Base-by-base conservation (phyloP, 2,797 vertebrate species). In the Chaetodon trifasciatus region DNA sequence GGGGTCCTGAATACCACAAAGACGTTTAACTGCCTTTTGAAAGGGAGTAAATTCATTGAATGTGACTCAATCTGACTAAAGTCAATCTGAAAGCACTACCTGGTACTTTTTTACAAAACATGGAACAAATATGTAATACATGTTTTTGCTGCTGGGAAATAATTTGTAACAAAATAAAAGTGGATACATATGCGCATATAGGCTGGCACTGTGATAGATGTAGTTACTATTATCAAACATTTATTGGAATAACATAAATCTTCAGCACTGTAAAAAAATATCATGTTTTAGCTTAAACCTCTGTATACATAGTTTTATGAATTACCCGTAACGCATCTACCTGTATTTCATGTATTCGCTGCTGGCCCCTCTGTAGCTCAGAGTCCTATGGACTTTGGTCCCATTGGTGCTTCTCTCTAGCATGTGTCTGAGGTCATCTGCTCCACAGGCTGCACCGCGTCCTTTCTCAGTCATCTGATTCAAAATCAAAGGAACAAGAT, bases 401-500 rank as follows among this genome's bases (percentile, higher is more conserved):
- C 74, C 73, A 8, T 55, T 88, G 70, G 89, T 94, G 53, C 89
- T 93, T 60, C 93, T 91, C 73, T 90, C 91, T 28, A 91, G 63
- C 69, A 91, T 94, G 85, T 82, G 92, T 53, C 90, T 88, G 4
- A 91, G 44, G 62, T 97, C 96, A 11, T 97, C 96, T 0, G 92
- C 65, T 86, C 94, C 93, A 81, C 91, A 94, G 1, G 90, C 15
- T 0, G 83, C 40, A 62, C 87, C 87, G 52, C 88, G 86, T 0
- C 65, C 6, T 28, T 74, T 53, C 74, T 94, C 90, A 69, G 81
- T 0, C 42, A 2, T 21, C 78, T 64, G 0, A 84, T 57, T 61
- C 17, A 57, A 44, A 74, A 72, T 23, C 23, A 71, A 3, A 50
- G 58, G 39, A 40, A 67, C 28, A 32, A 19, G 42, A 32, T 63